These are phyloP conservation scores for Calliscelio sp. DNA, from an alignment of 2,888 invertebrate species.

Conservation along the genomic window DNA sequence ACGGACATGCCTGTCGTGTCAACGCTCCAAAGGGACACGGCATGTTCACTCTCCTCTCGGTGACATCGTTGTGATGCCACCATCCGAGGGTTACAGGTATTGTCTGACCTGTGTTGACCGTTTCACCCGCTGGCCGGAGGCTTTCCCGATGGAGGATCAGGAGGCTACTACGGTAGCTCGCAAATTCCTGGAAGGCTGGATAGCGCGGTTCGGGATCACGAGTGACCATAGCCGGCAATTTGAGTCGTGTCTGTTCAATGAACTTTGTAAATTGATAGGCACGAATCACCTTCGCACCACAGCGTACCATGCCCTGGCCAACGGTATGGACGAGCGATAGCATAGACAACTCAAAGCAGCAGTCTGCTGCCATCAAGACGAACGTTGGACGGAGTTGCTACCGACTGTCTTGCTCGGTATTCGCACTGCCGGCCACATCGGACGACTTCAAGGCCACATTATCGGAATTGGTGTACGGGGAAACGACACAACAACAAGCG, in stretches of 20 bases:
- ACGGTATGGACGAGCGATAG: constrained; percentile 57
- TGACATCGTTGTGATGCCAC: too few relatives aligned
- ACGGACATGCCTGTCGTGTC: constrained; percentile 27
- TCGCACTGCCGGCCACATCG: constrained; percentile 2
- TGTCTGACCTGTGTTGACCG: constrained; percentile 81
- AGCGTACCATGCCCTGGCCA: constrained; percentile 65
- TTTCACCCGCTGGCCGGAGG: constrained; percentile 76
- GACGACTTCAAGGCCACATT: constrained; percentile 77
- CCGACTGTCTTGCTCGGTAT: too few relatives aligned
- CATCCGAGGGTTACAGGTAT: constrained; percentile 73
- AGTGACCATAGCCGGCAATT: constrained; percentile 78
- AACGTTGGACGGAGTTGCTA: too few relatives aligned
- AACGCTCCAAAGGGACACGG: constrained; percentile 69
- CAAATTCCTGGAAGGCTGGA: constrained; percentile 63
- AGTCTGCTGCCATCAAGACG: background rate
- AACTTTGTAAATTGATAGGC: constrained; percentile 47
- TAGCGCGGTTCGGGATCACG: constrained; percentile 74
- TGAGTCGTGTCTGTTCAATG: constrained; percentile 74
- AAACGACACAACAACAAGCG: background rate
- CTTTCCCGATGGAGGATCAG: constrained; percentile 44
- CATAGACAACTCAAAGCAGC: constrained; percentile 45
- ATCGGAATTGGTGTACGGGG: constrained; percentile 49
- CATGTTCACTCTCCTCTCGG: constrained; percentile 66
- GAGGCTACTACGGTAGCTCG: constrained; percentile 72
- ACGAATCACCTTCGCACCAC: constrained; percentile 57